Evolutionary conservation across 2,797 vertebrate genomes (phyloP).

Genomic region (Synaphobranchus kaupii): DNA sequence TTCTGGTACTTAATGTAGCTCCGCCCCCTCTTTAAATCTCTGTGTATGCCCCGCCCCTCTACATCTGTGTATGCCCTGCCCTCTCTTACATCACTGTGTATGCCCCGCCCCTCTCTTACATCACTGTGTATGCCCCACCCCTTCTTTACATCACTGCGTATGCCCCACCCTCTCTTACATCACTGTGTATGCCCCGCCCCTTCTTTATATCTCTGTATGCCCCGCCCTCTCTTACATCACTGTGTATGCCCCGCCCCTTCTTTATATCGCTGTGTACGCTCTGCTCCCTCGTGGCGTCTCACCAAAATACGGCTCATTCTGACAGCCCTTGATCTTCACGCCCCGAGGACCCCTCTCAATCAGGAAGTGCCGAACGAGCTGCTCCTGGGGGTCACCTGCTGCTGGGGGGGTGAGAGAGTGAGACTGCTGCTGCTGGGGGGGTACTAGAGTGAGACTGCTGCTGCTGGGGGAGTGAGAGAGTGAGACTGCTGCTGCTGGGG

Average conservation of each 20-base stretch:
- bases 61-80: background rate
- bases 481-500: no score
- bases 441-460: no score
- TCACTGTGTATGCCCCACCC: background rate
- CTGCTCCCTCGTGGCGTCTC: conserved; percentile 52
- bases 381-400: conserved; percentile 80
- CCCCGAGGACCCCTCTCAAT: conserved; percentile 88
- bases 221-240: background rate
- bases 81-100: background rate
- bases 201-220: background rate
- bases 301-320: conserved; percentile 91
- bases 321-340: conserved; percentile 92
- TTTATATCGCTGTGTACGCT: background rate
- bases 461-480: conserved; percentile 10
- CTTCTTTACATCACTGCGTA: background rate
- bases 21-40: background rate
- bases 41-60: background rate
- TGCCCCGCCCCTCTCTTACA: background rate
- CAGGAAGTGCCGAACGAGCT: conserved; percentile 91
- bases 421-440: no score
- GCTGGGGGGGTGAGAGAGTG: conserved; percentile 44
- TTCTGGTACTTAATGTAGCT: background rate
- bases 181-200: background rate
- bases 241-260: background rate
- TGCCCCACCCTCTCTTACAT: background rate